Evolutionary conservation across 2,113 vertebrate species (phyloP), one percentile per base, ranked within the genome.

Genomic region (Arizona elegans): DNA sequence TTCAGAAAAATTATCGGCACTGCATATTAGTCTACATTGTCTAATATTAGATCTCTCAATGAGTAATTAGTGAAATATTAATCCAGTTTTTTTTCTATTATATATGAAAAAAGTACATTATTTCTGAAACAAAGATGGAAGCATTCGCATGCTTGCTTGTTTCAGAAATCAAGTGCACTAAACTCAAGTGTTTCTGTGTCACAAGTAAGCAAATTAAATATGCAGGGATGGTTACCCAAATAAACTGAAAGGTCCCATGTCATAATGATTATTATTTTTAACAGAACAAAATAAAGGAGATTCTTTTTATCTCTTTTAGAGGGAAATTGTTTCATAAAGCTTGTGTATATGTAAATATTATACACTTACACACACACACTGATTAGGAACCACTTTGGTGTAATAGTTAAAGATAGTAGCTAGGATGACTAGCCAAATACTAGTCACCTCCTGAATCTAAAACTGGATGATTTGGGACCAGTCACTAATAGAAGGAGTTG

Each of bases 111-210:
- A 94, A 93, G 87, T 87, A 95, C 85, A 93, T 95, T 90, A 96
- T 85, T 94, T 97, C 56, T 95, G 59, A 96, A 96, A 95, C 90
- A 94, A 94, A 94, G 70, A 29, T 59, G 62, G 75, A 96, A 93
- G 95, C 94, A 95, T 88, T 8, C 4, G 95, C 88, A 94, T 6
- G 94, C 94, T 94, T 96, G 95, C 94, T 94, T 96, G 94, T 95
- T 94, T 92, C 93, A 95, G 93, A 96, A 95, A 94, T 95, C 94
- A 96, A 97, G 96, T 95, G 95, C 93, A 95, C 94, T 93, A 94
- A 94, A 96, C 93, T 95, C 91, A 95, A 95, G 93, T 95, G 87
- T 94, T 96, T 96, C 90, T 96, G 62, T 94, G 85, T 94, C 95
- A 93, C 92, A 95, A 95, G 58, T 81, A 94, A 19, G 96, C 96